Evolutionary conservation across 2,113 vertebrate genomes (phyloP), one percentile per base, ranked within the genome.

Genomic region (Rhinogobius similis): DNA sequence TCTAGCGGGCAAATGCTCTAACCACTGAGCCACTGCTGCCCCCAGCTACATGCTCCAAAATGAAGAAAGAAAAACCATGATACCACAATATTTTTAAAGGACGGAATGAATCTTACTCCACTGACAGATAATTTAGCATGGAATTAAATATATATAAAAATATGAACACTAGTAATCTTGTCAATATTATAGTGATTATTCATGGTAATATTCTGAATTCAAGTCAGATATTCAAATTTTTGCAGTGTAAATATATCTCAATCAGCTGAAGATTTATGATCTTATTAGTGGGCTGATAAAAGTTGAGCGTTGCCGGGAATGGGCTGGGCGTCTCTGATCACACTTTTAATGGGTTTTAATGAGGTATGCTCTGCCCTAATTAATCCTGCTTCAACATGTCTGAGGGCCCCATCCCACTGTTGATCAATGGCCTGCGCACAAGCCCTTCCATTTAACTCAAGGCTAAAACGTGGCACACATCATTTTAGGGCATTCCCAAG

Each of bases 261-360:
- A 13, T 69, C 73, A 72, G n/a, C 4, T 12, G 26, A 21, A 1
- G 12, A 78, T 73, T 67, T 68, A 65, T 70, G 62, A 48, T 71
- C 41, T 68, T 65, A 72, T 68, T 70, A 65, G 0, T 43, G 26
- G 38, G 38, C 56, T 65, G 59, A 70, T 73, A 55, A 65, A 39
- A 66, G 64, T 69, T 80, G 52, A 82, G 21, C 26, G 74, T 76
- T 36, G 62, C 56, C 64, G n/a, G 13, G 4, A 78, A 77, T 76
- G 63, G 80, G 69, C 41, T 70, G 65, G 48, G 38, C 82, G 73
- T 76, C 75, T 76, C 78, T 70, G 36, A 81, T 86, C 75, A 83
- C 74, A 65, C 26, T 82, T 88, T 82, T 92, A 90, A 92, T 90
- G 67, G 91, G 80, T 72, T 70, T 76, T 91, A 79, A 90, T 90